phyloP scores from a whole-genome alignment of 2,888 invertebrate species.

The Theristus sp. region DNA sequence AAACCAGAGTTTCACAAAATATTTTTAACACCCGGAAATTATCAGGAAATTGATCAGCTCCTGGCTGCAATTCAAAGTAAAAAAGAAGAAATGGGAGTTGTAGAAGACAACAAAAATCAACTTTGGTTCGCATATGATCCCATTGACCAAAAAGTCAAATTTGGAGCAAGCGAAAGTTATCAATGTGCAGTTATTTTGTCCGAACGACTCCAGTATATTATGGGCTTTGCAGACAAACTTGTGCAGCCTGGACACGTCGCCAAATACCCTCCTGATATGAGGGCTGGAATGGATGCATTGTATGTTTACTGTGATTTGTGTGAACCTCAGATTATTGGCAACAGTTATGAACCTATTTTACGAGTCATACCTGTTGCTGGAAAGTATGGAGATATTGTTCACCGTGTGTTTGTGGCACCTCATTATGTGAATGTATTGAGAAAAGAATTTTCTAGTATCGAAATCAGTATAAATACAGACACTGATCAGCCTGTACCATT shows the following conservation, averaged over 20 bases:
- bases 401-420: neutral
- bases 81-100: neutral
- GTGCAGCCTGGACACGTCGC: neutral
- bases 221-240: neutral
- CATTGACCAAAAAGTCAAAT: neutral
- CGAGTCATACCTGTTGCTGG: neutral
- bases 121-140: neutral
- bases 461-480: neutral
- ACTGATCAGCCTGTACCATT: neutral
- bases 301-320: conserved; percentile 1
- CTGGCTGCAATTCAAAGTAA: neutral
- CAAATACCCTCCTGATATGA: neutral
- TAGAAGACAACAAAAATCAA: neutral
- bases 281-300: neutral
- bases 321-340: neutral
- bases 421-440: conserved; percentile 1
- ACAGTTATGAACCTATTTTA: neutral
- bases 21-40: neutral
- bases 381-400: neutral
- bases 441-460: neutral
- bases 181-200: neutral
- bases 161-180: neutral
- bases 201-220: neutral
- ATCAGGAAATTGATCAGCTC: neutral
- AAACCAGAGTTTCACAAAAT: neutral